A percentile compares a stretch with the other conserved stretches of the same genome.
phyloP scores from a whole-genome alignment of 2,888 invertebrate species.

The Dryococelus australis region DNA sequence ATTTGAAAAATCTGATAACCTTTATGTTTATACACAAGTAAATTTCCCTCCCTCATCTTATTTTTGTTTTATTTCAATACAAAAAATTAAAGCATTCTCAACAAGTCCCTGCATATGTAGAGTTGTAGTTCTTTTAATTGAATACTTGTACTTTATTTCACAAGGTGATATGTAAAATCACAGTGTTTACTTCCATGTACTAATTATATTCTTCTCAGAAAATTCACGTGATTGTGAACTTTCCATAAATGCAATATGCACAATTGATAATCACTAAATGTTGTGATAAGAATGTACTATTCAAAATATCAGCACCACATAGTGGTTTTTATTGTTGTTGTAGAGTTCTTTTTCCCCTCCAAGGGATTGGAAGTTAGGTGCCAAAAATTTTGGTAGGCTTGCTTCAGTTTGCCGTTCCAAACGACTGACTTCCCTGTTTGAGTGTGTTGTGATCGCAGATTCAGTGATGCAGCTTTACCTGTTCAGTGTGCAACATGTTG shows the following conservation, averaged over 20 bases:
- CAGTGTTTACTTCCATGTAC: no score
- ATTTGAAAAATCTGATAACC: no score
- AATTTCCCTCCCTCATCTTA: no score
- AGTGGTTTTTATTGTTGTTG: neutral
- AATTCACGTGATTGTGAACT: no score
- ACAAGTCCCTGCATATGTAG: no score
- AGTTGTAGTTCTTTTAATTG: no score
- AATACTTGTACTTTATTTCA: no score
- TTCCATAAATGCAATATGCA: neutral
- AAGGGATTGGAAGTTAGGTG: neutral
- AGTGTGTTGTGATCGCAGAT: constrained; percentile 16
- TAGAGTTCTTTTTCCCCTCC: neutral
- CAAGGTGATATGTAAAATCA: no score
- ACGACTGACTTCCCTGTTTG: neutral
- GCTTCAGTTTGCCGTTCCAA: neutral
- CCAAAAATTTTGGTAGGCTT: neutral
- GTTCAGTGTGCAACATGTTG: neutral
- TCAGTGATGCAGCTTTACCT: neutral
- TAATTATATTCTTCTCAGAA: no score
- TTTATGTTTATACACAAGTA: no score
- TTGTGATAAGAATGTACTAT: neutral
- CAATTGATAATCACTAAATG: neutral
- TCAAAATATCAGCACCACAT: neutral
- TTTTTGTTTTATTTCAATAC: no score
- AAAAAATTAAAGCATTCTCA: no score